phyloP scores from a whole-genome alignment of 2,113 vertebrate species.

The Lasiurus cinereus region DNA sequence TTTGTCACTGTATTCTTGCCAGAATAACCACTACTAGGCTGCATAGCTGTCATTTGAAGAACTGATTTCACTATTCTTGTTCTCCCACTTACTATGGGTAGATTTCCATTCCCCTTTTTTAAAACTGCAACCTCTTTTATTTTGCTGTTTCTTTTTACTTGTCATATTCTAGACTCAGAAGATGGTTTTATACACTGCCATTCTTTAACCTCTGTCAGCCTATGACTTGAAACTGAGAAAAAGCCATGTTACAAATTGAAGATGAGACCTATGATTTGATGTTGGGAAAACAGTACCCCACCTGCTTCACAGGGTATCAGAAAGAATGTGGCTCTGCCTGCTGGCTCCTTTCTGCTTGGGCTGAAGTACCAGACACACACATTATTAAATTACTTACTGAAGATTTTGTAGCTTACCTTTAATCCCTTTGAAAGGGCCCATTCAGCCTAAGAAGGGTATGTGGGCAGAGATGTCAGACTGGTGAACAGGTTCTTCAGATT shows the following conservation, averaged over 20 bases:
- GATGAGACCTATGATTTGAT: not conserved
- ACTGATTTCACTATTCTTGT: not conserved
- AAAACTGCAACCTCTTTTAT: not conserved
- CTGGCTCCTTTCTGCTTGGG: slow-evolving; percentile 58
- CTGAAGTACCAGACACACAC: not conserved
- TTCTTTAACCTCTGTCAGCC: not conserved
- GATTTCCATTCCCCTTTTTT: not conserved
- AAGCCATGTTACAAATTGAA: slow-evolving; percentile 36
- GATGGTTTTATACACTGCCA: not conserved
- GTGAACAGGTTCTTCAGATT: not conserved
- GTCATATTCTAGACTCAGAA: not conserved
- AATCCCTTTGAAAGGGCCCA: slow-evolving; percentile 57
- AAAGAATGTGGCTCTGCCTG: slow-evolving; percentile 13
- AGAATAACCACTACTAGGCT: not conserved
- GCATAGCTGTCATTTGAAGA: not conserved
- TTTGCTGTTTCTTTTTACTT: not conserved
- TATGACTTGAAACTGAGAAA: slow-evolving; percentile 37
- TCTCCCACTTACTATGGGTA: not conserved
- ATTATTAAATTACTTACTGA: slow-evolving; percentile 62
- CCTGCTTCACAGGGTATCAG: not conserved
- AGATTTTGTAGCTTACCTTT: slow-evolving; percentile 31
- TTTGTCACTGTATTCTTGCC: not conserved
- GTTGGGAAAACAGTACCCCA: not conserved
- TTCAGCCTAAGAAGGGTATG: not conserved
- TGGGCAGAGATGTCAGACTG: fast-evolving